Evolutionary conservation across 2,113 vertebrate genomes (phyloP).

Genomic region (Pionites leucogaster): DNA sequence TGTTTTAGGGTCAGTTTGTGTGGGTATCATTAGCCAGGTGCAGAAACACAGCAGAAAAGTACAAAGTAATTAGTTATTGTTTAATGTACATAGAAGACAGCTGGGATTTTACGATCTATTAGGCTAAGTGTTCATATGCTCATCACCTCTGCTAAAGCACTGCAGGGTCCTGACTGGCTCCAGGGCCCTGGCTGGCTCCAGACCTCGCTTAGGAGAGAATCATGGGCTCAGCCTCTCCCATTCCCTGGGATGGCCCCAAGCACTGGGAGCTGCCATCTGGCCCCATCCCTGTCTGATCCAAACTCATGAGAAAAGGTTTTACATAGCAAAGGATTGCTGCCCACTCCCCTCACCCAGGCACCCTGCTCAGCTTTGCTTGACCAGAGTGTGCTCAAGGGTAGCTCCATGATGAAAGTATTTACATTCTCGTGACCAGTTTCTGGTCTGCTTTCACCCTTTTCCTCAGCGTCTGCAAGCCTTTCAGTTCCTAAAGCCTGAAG

Average conservation of each 20-base stretch:
- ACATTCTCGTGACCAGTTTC: background rate
- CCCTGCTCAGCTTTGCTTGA: background rate
- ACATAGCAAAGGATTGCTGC: accelerated
- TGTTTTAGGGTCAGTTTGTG: background rate
- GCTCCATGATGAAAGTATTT: background rate
- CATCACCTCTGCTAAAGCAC: background rate
- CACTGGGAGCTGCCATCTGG: background rate
- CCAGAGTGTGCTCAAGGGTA: background rate
- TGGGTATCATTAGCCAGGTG: background rate
- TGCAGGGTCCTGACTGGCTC: background rate
- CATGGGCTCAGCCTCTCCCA: accelerated
- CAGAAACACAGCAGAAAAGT: background rate
- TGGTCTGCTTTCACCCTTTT: background rate
- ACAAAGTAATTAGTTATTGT: background rate
- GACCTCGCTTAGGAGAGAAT: too few species aligned
- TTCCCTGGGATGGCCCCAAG: too few species aligned
- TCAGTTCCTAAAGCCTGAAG: background rate
- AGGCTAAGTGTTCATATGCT: background rate
- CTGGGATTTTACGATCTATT: background rate
- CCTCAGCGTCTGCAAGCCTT: background rate
- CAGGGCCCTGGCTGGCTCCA: background rate
- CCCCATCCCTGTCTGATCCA: background rate
- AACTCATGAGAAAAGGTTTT: background rate
- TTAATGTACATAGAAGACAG: background rate
- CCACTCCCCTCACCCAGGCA: background rate